These are phyloP conservation scores for Diachasma alloeum DNA, from an alignment of 1,140 invertebrate genomes.

Conservation along the genomic window DNA sequence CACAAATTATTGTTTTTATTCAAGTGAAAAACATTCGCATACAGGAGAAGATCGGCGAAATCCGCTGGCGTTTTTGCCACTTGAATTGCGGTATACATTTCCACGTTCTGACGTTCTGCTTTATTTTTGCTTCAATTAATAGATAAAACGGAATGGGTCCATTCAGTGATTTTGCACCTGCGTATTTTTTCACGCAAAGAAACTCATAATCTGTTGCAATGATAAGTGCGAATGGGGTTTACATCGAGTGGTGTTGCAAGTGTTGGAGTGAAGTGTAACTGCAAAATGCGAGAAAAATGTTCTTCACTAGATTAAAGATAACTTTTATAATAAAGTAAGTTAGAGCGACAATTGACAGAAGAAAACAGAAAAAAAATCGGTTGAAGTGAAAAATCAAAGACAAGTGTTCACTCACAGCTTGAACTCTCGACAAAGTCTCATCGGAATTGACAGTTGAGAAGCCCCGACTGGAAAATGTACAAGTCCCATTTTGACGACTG, in stretches of 20 bases:
- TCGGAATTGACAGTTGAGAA: not conserved
- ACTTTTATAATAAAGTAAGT: not conserved
- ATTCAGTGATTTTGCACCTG: too few species aligned
- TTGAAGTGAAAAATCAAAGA: not conserved
- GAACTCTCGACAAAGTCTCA: not conserved
- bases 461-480: not conserved
- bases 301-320: conserved; percentile 23
- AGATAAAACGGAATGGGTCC: too few species aligned
- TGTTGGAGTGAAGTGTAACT: not conserved
- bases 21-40: not conserved
- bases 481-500: too few species aligned
- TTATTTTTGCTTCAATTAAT: too few species aligned
- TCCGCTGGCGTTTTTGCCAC: not conserved
- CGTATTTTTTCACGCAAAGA: not conserved
- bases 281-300: not conserved
- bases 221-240: not conserved
- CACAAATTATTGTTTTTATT: not conserved
- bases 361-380: not conserved
- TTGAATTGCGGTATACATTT: not conserved
- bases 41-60: not conserved
- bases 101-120: too few species aligned
- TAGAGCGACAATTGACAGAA: not conserved
- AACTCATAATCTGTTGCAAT: not conserved
- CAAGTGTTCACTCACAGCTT: not conserved
- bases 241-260: not conserved